These are phyloP conservation scores for Epistrophe eligans DNA, from an alignment of 2,888 invertebrate species.

Conservation along the genomic window DNA sequence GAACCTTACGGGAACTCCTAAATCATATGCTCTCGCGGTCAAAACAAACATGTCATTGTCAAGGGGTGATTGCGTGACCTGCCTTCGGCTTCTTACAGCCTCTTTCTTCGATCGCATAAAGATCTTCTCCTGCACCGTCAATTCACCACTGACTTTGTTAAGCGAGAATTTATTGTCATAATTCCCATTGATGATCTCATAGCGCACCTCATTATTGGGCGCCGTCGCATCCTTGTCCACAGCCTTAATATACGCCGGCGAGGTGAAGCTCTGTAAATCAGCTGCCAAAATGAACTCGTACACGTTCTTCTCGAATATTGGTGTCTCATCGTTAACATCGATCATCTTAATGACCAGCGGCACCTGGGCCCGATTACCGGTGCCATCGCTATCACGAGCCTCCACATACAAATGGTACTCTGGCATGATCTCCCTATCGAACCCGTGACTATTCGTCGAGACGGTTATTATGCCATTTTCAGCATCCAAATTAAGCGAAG, in stretches of 20 bases:
- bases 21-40: constrained; percentile 92
- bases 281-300: constrained; percentile 93
- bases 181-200: constrained; percentile 92
- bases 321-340: constrained; percentile 94
- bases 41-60: constrained; percentile 86
- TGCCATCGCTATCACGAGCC: constrained; percentile 94
- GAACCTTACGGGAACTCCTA: constrained; percentile 91
- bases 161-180: constrained; percentile 90
- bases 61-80: constrained; percentile 69
- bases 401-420: constrained; percentile 92
- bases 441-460: constrained; percentile 89
- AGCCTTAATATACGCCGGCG: constrained; percentile 92
- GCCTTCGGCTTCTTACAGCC: constrained; percentile 78
- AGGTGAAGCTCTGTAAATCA: constrained; percentile 90
- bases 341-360: constrained; percentile 90
- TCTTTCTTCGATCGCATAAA: constrained; percentile 82
- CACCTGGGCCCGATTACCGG: constrained; percentile 90
- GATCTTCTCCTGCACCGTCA: constrained; percentile 86
- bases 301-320: constrained; percentile 90
- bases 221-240: constrained; percentile 92
- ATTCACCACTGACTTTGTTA: constrained; percentile 91
- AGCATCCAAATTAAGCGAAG: constrained; percentile 91
- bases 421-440: constrained; percentile 93
- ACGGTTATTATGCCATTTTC: constrained; percentile 92
- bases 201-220: constrained; percentile 93